Evolutionary conservation across 2,797 vertebrate species (phyloP).

Genomic region (Centropyge bicolor): DNA sequence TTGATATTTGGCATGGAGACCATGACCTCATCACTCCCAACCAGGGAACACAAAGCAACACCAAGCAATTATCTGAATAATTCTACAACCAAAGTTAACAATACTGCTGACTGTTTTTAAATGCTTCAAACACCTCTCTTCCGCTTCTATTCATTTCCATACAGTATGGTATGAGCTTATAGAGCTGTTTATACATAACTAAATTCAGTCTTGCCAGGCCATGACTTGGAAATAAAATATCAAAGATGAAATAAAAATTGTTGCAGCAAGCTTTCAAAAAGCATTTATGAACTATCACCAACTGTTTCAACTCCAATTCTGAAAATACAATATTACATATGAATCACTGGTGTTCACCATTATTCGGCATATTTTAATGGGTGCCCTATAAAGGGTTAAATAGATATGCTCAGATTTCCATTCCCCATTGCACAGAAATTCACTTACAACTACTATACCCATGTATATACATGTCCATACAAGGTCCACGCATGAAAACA

Average conservation of each 20-base stretch:
- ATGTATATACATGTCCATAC: not conserved
- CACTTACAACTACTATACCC: not conserved
- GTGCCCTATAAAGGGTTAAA: too few species aligned
- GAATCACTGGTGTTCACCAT: not conserved
- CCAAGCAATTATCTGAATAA: too few species aligned
- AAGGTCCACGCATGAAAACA: not conserved
- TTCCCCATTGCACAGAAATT: not conserved
- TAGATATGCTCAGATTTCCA: not conserved
- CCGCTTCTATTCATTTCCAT: too few species aligned
- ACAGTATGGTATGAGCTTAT: too few species aligned
- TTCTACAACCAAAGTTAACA: not conserved
- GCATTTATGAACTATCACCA: not conserved
- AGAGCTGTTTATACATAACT: too few species aligned
- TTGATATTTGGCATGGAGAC: too few species aligned
- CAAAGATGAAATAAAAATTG: too few species aligned
- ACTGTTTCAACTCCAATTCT: not conserved
- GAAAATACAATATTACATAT: not conserved
- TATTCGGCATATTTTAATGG: not conserved
- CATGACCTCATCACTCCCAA: too few species aligned
- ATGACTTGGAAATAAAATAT: not conserved
- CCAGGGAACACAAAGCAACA: too few species aligned
- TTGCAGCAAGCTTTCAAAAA: too few species aligned
- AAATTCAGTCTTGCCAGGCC: not conserved
- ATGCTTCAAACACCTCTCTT: not conserved
- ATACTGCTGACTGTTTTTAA: not conserved